Evolutionary conservation across 92 coral and sea anemone species (phyloP), one percentile per base, ranked within the genome.

Genomic region (Paramuricea clavata): DNA sequence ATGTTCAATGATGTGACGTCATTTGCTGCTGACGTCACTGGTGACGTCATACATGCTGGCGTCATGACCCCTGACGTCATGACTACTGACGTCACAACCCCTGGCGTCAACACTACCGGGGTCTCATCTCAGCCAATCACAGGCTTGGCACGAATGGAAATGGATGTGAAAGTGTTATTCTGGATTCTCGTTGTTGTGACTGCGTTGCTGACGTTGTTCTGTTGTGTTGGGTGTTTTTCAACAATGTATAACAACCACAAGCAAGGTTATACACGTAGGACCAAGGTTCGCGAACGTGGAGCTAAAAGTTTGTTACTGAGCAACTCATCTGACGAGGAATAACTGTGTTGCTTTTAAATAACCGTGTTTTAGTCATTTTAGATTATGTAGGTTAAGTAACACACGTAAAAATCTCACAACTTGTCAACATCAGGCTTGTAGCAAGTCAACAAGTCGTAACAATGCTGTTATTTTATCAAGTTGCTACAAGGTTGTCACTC

Each of bases 1-100:
- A 79, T 79, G 84, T 42, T 79, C 59, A 19, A 54, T 21, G 62
- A 54, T 54, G 17, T 33, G 39, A 65, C 36, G 11, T 65, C 72
- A 65, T 27, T 65, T n/a, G 72, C 72, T 65, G 39, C 6, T 65
- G 72, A 65, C 44, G 10, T 39, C 4, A 39, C 44, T 39, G 44
- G 44, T 10, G 10, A 10, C 10, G 44, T 39, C 44, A 39, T 39
- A 39, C n/a, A n/a, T n/a, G n/a, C n/a, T n/a, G n/a, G n/a, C 68
- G 33, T 26, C 9, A 60, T 26, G 23, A 22, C 68, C 32, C 8
- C 28, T 60, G 32, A 60, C 68, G 67, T 57, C 67, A 57, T 6
- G 5, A 1, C 67, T 0, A 11, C 16, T 64, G 70, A 64, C 70
- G 41, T 26, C 31, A 28, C 22, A 39, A 28, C 72, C 28, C 10